These are phyloP conservation scores for Drosophila quinaria DNA, from an alignment of 2,888 invertebrate species.

Conservation along the genomic window DNA sequence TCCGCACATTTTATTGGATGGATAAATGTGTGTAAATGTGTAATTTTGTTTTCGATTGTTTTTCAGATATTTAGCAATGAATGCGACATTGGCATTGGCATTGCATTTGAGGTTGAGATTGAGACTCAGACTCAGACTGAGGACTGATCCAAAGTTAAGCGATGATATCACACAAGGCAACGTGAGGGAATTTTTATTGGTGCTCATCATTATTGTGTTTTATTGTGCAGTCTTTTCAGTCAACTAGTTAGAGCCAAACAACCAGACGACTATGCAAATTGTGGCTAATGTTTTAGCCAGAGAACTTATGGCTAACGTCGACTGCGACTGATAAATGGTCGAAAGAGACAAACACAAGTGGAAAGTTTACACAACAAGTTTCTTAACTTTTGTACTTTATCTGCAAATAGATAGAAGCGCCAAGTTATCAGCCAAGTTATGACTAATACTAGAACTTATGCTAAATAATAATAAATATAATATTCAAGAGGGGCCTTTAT, in stretches of 20 bases:
- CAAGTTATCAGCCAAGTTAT: constrained; percentile 43
- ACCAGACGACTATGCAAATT: constrained; percentile 54
- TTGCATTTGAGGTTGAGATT: constrained; percentile 31
- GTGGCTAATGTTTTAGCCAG: constrained; percentile 12
- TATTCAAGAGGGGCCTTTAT: constrained; percentile 30
- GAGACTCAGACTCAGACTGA: constrained; percentile 17
- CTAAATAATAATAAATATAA: constrained; percentile 47
- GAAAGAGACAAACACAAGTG: constrained; percentile 18
- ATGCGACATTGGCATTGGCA: constrained; percentile 55
- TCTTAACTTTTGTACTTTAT: constrained; percentile 3
- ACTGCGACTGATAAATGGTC: constrained; percentile 25
- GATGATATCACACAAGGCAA: constrained; percentile 71
- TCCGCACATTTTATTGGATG: constrained; percentile 10
- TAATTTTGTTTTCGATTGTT: constrained; percentile 19
- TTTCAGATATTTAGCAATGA: constrained; percentile 45
- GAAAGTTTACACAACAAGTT: constrained; percentile 39
- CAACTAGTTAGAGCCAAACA: constrained; percentile 27
- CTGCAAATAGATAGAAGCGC: constrained; percentile 16
- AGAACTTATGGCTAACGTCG: not conserved
- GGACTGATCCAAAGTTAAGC: constrained; percentile 55
- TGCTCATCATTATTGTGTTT: constrained; percentile 68
- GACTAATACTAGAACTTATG: constrained; percentile 63
- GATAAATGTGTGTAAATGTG: constrained; percentile 17
- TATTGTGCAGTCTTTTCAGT: constrained; percentile 37
- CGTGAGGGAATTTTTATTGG: constrained; percentile 74